These are phyloP conservation scores for Engraulis encrasicolus DNA, from an alignment of 2,113 vertebrate species.

Conservation along the genomic window DNA sequence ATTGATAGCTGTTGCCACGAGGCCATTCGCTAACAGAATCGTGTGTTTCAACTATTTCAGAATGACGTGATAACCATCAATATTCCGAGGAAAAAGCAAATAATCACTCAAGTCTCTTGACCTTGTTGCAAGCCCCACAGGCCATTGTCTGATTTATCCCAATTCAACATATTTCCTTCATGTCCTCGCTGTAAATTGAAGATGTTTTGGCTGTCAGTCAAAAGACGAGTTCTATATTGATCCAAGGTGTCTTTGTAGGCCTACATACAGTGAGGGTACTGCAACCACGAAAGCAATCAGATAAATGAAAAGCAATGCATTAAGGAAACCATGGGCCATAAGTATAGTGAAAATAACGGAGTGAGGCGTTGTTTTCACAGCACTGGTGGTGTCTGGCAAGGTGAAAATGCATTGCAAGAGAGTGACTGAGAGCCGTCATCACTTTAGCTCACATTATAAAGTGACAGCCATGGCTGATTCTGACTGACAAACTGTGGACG, in stretches of 20 bases:
- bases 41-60: no score
- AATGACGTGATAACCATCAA: no score
- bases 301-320: not conserved
- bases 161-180: constrained; percentile 7
- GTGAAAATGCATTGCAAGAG: not conserved
- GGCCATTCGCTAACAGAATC: no score
- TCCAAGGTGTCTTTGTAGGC: constrained; percentile 12
- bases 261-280: constrained; percentile 22
- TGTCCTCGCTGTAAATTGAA: constrained; percentile 34
- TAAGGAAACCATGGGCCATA: not conserved
- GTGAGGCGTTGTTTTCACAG: not conserved
- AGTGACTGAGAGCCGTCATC: not conserved
- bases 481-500: constrained; percentile 34
- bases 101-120: no score
- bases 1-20: no score
- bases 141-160: no score
- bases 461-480: constrained; percentile 20
- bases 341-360: not conserved
- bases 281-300: not conserved
- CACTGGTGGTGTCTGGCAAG: not conserved
- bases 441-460: not conserved
- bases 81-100: no score
- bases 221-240: constrained; percentile 29
- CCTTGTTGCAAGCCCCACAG: no score
- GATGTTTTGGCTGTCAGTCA: constrained; percentile 44